These are phyloP conservation scores for Chloropsis cyanopogon DNA, from an alignment of 2,113 vertebrate genomes.

Conservation along the genomic window DNA sequence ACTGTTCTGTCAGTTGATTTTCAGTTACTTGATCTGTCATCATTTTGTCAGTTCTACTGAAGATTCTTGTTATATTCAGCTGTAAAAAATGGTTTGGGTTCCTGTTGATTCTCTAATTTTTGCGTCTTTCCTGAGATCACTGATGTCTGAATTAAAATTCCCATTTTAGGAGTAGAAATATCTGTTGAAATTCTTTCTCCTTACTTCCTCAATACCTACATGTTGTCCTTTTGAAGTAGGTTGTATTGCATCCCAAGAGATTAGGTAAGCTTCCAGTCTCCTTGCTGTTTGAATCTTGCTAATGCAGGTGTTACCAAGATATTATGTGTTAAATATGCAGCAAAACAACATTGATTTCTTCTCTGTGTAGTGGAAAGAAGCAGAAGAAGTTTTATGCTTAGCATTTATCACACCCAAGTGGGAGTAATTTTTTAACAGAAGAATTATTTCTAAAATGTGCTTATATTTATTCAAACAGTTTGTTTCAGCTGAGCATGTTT, in stretches of 20 bases:
- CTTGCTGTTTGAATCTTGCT: not conserved
- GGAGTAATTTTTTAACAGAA: not conserved
- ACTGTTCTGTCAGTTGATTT: not conserved
- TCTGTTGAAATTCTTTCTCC: not conserved
- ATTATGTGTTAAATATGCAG: slow-evolving; percentile 5
- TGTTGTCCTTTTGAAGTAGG: not conserved
- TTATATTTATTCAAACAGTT: slow-evolving; percentile 1
- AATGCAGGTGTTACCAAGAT: not conserved
- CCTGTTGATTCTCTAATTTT: not conserved
- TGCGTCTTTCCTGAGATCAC: not conserved
- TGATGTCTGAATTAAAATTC: not conserved
- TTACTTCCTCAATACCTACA: not conserved
- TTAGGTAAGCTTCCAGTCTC: not conserved
- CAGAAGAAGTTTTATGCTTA: not conserved
- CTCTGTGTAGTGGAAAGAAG: not conserved
- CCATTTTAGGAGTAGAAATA: not conserved
- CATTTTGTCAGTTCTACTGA: not conserved
- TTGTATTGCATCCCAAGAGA: not conserved
- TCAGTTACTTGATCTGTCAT: not conserved
- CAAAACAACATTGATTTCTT: not conserved
- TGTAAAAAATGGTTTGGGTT: not conserved
- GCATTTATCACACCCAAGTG: not conserved
- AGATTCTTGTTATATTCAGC: not conserved
- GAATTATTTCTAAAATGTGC: not conserved
- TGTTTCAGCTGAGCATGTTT: slow-evolving; percentile 20